Evolutionary conservation across 1,140 invertebrate genomes (phyloP), one percentile per base, ranked within the genome.

Genomic region (Hycleus phaleratus): DNA sequence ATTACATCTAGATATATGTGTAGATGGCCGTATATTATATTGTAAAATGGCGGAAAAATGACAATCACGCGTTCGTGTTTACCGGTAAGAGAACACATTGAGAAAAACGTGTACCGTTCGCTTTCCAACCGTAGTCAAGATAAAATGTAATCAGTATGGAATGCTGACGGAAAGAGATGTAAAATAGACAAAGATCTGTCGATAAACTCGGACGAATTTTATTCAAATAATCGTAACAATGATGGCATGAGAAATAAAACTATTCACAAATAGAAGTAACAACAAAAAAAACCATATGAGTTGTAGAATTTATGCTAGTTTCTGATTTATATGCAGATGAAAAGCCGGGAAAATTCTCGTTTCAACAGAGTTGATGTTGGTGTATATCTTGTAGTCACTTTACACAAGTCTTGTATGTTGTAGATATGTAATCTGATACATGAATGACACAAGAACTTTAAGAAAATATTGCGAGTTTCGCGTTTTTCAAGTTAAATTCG

Each of bases 11-110:
- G 53, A 56, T 56, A 48, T 45, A 56, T 32, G 4, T 32, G 7
- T 32, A 32, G 32, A 32, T 7, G 46, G 39, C 12, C 46, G 53
- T 48, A 56, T 56, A 56, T 56, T 56, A 56, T 56, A 56, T 48
- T 56, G 53, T 56, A 56, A 56, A 56, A 56, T 45, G 39, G 24
- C 11, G 45, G 45, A 56, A 56, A 56, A 56, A 56, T 56, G 45
- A 56, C 53, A 56, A 56, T 56, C 53, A 56, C 53, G 45, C 53
- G 45, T 56, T 56, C 53, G 53, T 56, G 53, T 56, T 48, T 53
- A 53, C 51, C 44, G 32, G 51, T 45, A 53, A 53, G 40, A 52
- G 32, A 53, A 42, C 51, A 45, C 43, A 53, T 32, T 45, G 51
- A 45, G 44, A 53, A 53, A 53, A 53, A 53, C 42, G 42, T 45